Percentiles rank a stretch among this genome's conserved stretches.
phyloP scores from a whole-genome alignment of 1,140 invertebrate species.

The Prorops nasuta region DNA sequence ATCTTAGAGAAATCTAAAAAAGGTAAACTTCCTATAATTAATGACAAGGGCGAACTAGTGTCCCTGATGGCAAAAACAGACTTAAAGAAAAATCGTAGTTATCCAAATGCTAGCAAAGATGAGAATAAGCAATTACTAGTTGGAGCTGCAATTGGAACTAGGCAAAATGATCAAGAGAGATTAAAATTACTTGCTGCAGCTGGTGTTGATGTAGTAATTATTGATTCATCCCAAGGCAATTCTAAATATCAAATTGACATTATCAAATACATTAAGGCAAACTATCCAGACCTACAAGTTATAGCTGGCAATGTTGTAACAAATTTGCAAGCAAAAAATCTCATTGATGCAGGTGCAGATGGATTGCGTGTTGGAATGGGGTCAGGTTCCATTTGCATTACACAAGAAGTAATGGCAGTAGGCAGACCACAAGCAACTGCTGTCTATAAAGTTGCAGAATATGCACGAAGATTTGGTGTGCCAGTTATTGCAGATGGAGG shows the following conservation, averaged over 20 bases:
- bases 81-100: conserved; percentile 95
- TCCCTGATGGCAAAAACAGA: conserved; percentile 97
- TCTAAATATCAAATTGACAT: conserved; percentile 95
- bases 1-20: conserved; percentile 97
- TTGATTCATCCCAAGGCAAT: conserved; percentile 99
- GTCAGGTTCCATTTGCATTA: conserved; percentile 98
- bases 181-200: conserved; percentile 78
- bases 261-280: conserved; percentile 89
- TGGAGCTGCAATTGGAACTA: conserved; percentile 94
- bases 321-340: conserved; percentile 89
- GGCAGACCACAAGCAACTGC: conserved; percentile 93
- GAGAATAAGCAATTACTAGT: conserved; percentile 96
- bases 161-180: conserved; percentile 78
- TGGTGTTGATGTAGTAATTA: conserved; percentile 97
- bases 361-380: conserved; percentile 97
- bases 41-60: conserved; percentile 87
- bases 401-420: conserved; percentile 99
- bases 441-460: conserved; percentile 90
- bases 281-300: conserved; percentile 88
- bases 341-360: conserved; percentile 97
- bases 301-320: conserved; percentile 99
- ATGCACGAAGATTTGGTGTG: conserved; percentile 83
- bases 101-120: conserved; percentile 96
- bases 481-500: conserved; percentile 99
- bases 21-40: conserved; percentile 95